Base-by-base conservation (phyloP, 2,888 invertebrate species). In the Polietes domitor region DNA sequence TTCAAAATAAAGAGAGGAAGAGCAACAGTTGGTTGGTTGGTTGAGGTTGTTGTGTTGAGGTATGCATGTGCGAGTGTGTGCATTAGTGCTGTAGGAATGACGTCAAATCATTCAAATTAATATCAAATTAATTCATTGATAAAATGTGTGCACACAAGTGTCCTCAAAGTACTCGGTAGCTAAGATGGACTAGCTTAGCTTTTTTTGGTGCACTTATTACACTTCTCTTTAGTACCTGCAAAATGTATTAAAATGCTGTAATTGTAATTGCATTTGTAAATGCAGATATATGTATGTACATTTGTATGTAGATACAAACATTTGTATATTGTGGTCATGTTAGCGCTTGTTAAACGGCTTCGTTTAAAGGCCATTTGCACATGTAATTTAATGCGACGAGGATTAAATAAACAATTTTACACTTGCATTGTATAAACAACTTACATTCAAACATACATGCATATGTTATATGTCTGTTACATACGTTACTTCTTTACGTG, bases 371-470 rank as follows among this genome's bases (percentile, higher is more conserved):
- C 78, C 82, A 81, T 78, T 78, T 50, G 77, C 47, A 72, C 47
- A 41, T 76, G 84, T 81, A 84, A 84, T 61, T 84, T 81, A 79
- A 84, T 84, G 76, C 76, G 61, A 81, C 76, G 73, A 73, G 84
- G 58, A 84, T 79, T 76, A 71, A 55, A 72, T 74, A 58, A 70
- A 70, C 77, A 77, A 41, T 43, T 68, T 65, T 41, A 41, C 41
- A 41, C 65, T 28, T 53, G 50, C 24, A 26, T 32, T 63, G 19
- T 68, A 41, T 41, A 41, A 65, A 41, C 21, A 65, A 41, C 50
- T 21, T 21, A 53, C 21, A 26, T 24, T 24, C 17, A 17, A 32
- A 75, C 47, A 47, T 68, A 43, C 65, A 73, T 50, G 50, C 74
- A 74, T 73, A 71, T 68, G 73, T 74, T 63, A 50, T 75, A 4